phyloP scores from a whole-genome alignment of 2,888 invertebrate species.

The Plagiodera versicolora region DNA sequence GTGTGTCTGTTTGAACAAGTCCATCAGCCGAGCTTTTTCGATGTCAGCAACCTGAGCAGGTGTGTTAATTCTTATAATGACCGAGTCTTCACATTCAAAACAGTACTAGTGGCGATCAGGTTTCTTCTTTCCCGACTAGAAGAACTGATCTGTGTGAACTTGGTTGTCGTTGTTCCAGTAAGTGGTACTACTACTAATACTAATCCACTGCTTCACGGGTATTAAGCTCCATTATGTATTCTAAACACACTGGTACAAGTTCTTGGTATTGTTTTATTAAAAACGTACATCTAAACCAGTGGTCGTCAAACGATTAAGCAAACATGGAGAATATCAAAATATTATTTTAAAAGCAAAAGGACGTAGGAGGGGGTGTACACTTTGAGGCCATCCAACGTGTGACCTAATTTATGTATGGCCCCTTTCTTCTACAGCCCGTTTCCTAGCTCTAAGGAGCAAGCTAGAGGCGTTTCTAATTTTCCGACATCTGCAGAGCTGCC shows the following conservation, averaged over 20 bases:
- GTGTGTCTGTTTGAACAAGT: conserved; percentile 33
- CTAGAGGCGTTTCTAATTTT: too few species aligned
- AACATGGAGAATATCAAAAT: too few species aligned
- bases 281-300: background rate
- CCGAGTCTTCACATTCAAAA: conserved; percentile 1
- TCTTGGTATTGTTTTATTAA: background rate
- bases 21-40: conserved; percentile 5
- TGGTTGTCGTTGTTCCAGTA: background rate
- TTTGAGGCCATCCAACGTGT: too few species aligned
- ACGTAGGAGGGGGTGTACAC: too few species aligned
- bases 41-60: conserved; percentile 12
- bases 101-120: conserved; percentile 12
- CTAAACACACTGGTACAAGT: background rate
- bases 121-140: conserved; percentile 8
- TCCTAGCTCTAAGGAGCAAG: too few species aligned
- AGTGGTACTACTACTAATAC: background rate
- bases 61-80: conserved; percentile 11
- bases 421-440: too few species aligned
- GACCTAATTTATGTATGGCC: too few species aligned
- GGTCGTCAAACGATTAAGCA: too few species aligned
- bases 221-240: background rate
- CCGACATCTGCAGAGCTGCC: too few species aligned
- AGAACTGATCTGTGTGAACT: conserved; percentile 1
- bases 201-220: background rate
- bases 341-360: too few species aligned